A percentile compares a stretch with the other conserved stretches of the same genome.
phyloP scores from a whole-genome alignment of 2,113 vertebrate species.

The Sprattus sprattus region DNA sequence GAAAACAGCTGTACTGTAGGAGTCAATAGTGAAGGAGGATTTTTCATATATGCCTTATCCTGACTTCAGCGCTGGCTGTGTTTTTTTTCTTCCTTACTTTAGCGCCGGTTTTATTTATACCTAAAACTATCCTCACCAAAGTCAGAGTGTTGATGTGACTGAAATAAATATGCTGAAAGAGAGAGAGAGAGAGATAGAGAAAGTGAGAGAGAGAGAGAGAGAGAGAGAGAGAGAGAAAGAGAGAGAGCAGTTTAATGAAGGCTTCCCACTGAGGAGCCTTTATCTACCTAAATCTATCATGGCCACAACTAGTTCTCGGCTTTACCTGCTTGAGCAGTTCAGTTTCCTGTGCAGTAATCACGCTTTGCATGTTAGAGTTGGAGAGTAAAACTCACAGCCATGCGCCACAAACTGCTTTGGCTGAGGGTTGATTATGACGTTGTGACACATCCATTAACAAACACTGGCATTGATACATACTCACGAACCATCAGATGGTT shows the following conservation, averaged over 20 bases:
- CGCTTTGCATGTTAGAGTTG: neutral
- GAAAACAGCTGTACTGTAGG: slow-evolving; percentile 39
- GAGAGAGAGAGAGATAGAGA: slow-evolving; percentile 6
- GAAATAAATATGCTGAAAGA: neutral
- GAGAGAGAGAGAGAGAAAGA: neutral
- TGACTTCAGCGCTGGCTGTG: slow-evolving; percentile 15
- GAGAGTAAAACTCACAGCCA: neutral
- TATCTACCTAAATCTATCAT: neutral
- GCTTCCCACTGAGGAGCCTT: neutral
- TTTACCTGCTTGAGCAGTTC: neutral
- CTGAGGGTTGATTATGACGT: slow-evolving; percentile 7
- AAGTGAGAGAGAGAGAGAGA: neutral
- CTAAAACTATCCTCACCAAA: neutral
- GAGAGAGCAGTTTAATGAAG: neutral
- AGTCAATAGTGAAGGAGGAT: slow-evolving; percentile 39
- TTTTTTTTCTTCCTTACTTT: slow-evolving; percentile 25
- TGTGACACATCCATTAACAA: neutral
- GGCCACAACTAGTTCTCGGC: neutral
- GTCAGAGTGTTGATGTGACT: neutral
- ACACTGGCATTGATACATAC: neutral
- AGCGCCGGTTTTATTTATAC: slow-evolving; percentile 41
- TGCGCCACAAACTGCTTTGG: neutral
- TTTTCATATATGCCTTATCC: slow-evolving; percentile 7
- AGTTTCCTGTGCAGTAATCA: neutral
- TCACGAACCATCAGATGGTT: neutral